These are phyloP conservation scores for Xylota sylvarum DNA, from an alignment of 2,888 invertebrate genomes.

Conservation along the genomic window DNA sequence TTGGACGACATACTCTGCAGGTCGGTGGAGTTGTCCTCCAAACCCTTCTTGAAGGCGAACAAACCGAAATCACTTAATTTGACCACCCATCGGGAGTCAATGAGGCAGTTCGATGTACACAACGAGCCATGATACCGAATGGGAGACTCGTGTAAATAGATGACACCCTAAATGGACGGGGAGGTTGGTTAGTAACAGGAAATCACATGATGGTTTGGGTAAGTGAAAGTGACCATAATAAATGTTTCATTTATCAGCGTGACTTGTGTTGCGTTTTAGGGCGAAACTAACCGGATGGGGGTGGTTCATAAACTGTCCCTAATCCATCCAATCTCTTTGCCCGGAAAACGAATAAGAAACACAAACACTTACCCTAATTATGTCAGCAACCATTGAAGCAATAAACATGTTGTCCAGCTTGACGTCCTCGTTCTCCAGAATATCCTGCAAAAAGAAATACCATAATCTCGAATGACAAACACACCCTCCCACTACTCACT, in stretches of 20 bases:
- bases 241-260: slow-evolving; percentile 34
- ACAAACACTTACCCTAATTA: slow-evolving; percentile 91
- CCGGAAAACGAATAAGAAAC: background rate
- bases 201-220: slow-evolving; percentile 45
- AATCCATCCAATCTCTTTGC: slow-evolving; percentile 11
- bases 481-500: slow-evolving; percentile 86
- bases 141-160: slow-evolving; percentile 95
- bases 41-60: slow-evolving; percentile 92
- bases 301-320: slow-evolving; percentile 10
- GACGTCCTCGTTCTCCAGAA: slow-evolving; percentile 97
- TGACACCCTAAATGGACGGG: slow-evolving; percentile 89
- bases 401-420: slow-evolving; percentile 98
- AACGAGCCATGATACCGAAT: slow-evolving; percentile 94
- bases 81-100: slow-evolving; percentile 97
- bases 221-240: slow-evolving; percentile 63
- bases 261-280: background rate
- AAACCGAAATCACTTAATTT: slow-evolving; percentile 97
- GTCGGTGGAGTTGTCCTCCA: slow-evolving; percentile 88
- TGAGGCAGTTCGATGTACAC: slow-evolving; percentile 95
- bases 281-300: slow-evolving; percentile 5
- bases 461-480: slow-evolving; percentile 10
- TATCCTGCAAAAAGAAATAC: slow-evolving; percentile 88
- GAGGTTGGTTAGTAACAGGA: slow-evolving; percentile 22
- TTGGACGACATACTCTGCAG: slow-evolving; percentile 87
- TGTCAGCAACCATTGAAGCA: slow-evolving; percentile 97